Base-by-base conservation (phyloP, 2,888 invertebrate genomes). In the Andrena minutula region DNA sequence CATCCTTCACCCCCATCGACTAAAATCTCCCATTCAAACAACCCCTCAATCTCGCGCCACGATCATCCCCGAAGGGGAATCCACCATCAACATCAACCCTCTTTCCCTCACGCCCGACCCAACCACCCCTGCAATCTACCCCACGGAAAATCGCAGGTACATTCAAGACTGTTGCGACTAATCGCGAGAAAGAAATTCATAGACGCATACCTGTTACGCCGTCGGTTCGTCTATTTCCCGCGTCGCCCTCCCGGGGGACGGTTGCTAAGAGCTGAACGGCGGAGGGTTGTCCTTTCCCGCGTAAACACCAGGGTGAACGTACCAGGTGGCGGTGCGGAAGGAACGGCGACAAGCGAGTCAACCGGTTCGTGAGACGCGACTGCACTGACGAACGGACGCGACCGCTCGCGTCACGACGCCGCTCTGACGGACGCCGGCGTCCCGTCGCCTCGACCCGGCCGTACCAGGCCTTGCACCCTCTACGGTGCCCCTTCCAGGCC, bases 371-470 rank as follows among this genome's bases (percentile, higher is more conserved):
- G 64, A 26, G 47, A 71, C 63, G 61, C 49, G 83, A 16, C 16
- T 80, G 47, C 80, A 77, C 80, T 82, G 81, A 72, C 84, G 80
- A 85, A 89, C 82, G 88, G 86, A 89, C 77, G 75, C 87, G 82
- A 81, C 86, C 74, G 79, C 69, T 85, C 86, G 85, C 88, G 83
- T 81, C 89, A 87, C 92, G 92, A 92, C 91, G 91, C 91, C 92
- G 90, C 88, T 92, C 92, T 92, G 89, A 91, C 90, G 89, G 86
- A 85, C 88, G 88, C 86, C 87, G 91, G 89, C 89, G 90, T 90
- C 88, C 84, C 90, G 86, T 85, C 87, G 88, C 66, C 81, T 89
- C 92, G 91, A 89, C 92, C 92, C 92, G 91, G 92, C 90, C 91
- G 90, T 85, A 88, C 89, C 90, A 75, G 88, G 88, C 88, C 87